Evolutionary conservation across 2,888 invertebrate species (phyloP), one percentile per base, ranked within the genome.

Genomic region (Metellina segmentata): DNA sequence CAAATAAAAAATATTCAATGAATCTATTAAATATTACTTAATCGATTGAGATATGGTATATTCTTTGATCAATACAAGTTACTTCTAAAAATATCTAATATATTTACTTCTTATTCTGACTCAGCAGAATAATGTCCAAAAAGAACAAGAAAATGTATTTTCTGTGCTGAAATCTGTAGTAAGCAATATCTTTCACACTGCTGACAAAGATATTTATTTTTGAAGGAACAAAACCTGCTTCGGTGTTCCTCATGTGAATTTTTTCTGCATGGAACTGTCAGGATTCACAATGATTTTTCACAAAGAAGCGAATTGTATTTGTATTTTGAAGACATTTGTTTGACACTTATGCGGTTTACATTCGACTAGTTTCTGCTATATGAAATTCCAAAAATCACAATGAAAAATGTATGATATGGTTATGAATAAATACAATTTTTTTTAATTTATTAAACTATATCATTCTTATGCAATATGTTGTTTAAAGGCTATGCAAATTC

Each of bases 51-150:
- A n/a, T 77, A 19, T 19, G n/a, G 9, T 51, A 6, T 51, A n/a
- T 34, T 34, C 34, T 34, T 34, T 49, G 51, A 11, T n/a, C 9
- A 19, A n/a, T n/a, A 51, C 9, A 20, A 81, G 70, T 69, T 69
- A 69, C 34, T 81, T 34, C 69, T n/a, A 6, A 81, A 48, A 81
- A 7, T 81, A 34, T 48, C n/a, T 70, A 34, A n/a, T 48, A 48
- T 81, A 34, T 81, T 69, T 81, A 48, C 48, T 81, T 69, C 61
- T 69, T 70, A 69, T 34, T 48, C 81, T 81, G 48, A 69, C 48
- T 69, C 81, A 81, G 61, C 81, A 81, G 16, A 81, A 16, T 69
- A n/a, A n/a, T 69, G 70, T 70, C 48, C 61, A 1, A 11, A 6
- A 20, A 69, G 69, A 48, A 81, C 81, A 70, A 69, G 70, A 9